Base-by-base conservation (phyloP, 2,113 vertebrate genomes). In the Tonatia bakeri region DNA sequence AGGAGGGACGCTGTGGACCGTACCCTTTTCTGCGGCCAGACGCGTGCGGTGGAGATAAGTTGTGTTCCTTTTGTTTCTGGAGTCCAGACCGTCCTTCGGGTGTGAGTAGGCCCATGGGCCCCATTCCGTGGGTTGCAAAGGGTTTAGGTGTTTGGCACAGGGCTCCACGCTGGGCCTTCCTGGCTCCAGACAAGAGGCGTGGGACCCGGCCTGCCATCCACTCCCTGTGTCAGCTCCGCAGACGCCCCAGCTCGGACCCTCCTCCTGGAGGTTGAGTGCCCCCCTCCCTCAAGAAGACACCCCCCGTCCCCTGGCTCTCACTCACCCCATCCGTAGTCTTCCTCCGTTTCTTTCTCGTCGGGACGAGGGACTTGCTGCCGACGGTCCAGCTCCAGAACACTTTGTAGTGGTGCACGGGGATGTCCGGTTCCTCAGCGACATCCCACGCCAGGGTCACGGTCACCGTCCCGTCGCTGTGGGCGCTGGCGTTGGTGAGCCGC, bases 401-500 rank as follows among this genome's bases (percentile, higher is more conserved):
- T 97, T 99, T 99, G 98, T 99, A 99, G 98, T 99, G 99, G 83
- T 99, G 99, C 14, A 99, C 97, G 7, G 99, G 99, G 79, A 99
- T 98, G 81, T 99, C 99, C 0, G 98, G 99, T 59, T 99, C 99
- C 96, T 99, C 99, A 0, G 98, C 98, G 65, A 99, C 95, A 20
- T 99, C 99, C 99, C 99, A 99, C 61, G 97, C 98, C 9, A 99
- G 97, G 26, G 98, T 97, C 33, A 98, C 99, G 1, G 98, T 98
- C 94, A 99, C 97, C 61, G 96, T 98, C 4, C 99, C 99, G 11
- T 99, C 99, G 1, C 97, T 97, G 4, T 97, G 98, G 45, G 96
- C 45, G 22, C 98, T 99, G 96, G 99, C 96, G 97, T 99, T 99
- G 7, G 97, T 97, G 81, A 99, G 98, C 22, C 95, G 98, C 94